phyloP scores from a whole-genome alignment of 2,797 vertebrate species.

The Haliaeetus vocifer region DNA sequence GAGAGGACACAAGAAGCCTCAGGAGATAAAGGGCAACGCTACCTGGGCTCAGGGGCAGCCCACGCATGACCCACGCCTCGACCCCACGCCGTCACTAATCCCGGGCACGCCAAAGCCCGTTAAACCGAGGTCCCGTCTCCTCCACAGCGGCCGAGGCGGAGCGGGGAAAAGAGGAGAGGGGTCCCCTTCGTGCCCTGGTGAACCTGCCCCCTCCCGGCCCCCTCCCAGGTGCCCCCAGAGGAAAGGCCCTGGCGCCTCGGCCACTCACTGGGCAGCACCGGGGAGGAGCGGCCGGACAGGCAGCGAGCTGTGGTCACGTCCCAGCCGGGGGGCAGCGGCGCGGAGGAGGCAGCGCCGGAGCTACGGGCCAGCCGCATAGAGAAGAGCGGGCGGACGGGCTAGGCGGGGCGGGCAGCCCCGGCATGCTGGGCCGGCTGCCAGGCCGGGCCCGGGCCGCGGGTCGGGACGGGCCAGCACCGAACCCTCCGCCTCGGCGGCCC shows the following conservation, averaged over 20 bases:
- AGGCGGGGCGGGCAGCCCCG: neutral
- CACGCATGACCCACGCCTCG: fast-evolving
- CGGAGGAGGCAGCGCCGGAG: conserved; percentile 4
- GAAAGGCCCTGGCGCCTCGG: neutral
- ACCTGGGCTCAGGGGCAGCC: fast-evolving
- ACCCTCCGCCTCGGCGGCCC: neutral
- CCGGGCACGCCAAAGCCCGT: neutral
- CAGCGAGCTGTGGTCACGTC: conserved; percentile 9
- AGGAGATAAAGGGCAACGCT: fast-evolving
- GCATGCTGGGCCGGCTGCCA: conserved; percentile 62
- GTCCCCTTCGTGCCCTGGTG: neutral
- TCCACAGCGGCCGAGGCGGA: neutral
- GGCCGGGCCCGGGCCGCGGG: neutral
- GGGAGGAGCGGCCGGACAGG: neutral
- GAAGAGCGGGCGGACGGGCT: neutral
- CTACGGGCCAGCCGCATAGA: neutral
- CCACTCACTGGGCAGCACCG: conserved; percentile 52
- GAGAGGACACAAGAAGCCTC: neutral
- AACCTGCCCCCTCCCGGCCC: neutral
- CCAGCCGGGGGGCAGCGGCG: conserved; percentile 34
- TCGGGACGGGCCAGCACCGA: neutral
- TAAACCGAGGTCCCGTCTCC: neutral
- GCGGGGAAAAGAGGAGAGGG: neutral
- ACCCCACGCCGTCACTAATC: neutral
- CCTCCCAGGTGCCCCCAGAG: too few species aligned